These are phyloP conservation scores for Wiebesia pumilae DNA, from an alignment of 1,140 invertebrate species.

Conservation along the genomic window DNA sequence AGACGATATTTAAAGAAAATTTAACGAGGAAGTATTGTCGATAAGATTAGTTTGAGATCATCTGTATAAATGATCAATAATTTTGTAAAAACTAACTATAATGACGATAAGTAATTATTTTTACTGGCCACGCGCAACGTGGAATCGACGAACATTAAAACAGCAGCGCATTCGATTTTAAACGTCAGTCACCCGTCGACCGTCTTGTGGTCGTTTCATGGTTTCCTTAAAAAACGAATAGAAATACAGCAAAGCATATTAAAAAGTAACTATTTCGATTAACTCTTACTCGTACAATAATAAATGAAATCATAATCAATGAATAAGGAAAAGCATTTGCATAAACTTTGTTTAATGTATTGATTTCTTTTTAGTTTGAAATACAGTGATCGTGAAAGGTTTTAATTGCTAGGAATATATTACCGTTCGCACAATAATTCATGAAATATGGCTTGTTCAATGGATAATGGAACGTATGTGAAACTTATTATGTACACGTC, in stretches of 20 bases:
- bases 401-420: background rate
- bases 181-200: conserved; percentile 41
- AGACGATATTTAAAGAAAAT: too few relatives aligned
- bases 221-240: background rate
- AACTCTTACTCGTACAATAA: background rate
- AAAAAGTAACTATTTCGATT: too few relatives aligned
- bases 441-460: conserved; percentile 62
- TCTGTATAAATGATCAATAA: too few relatives aligned
- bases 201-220: conserved; percentile 12
- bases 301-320: background rate
- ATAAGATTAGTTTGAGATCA: too few relatives aligned
- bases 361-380: background rate
- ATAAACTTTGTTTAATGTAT: background rate
- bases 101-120: background rate
- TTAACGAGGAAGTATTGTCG: too few relatives aligned
- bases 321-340: background rate
- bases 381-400: background rate
- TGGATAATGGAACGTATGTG: conserved; percentile 63
- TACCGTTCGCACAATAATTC: background rate
- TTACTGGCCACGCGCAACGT: background rate
- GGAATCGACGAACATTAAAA: conserved; percentile 23
- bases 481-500: background rate
- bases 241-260: background rate
- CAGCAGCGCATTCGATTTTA: conserved; percentile 31
- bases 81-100: too few relatives aligned